phyloP scores from a whole-genome alignment of 2,797 vertebrate species.

The Eospalax fontanierii region DNA sequence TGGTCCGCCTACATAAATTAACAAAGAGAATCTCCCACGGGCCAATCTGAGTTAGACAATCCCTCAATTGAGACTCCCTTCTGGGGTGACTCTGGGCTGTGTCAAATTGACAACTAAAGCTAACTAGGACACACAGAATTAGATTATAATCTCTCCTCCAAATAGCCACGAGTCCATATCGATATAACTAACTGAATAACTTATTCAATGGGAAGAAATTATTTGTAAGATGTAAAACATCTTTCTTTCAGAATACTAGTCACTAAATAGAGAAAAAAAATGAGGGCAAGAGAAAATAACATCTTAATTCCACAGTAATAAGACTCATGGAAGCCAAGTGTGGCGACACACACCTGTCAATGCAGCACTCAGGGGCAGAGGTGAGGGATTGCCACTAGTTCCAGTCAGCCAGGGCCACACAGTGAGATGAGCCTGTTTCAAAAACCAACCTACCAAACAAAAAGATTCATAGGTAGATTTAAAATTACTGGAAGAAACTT shows the following conservation, averaged over 20 bases:
- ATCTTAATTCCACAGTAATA: neutral
- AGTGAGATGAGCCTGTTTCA: neutral
- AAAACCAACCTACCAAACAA: neutral
- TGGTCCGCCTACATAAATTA: neutral
- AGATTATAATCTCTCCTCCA: neutral
- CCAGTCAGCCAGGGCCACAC: neutral
- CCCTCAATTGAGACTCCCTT: neutral
- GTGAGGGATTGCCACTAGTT: neutral
- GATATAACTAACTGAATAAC: conserved; percentile 5
- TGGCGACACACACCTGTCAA: neutral
- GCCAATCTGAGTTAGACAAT: neutral
- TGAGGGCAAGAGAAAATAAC: neutral
- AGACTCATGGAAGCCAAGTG: neutral
- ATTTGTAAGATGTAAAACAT: neutral
- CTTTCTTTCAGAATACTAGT: conserved; percentile 1
- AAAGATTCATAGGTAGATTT: no score
- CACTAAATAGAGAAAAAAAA: neutral
- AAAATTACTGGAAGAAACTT: neutral
- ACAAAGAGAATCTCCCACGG: no score
- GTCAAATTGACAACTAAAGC: neutral
- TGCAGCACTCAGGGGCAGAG: neutral
- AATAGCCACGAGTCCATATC: neutral
- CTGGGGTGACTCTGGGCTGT: neutral
- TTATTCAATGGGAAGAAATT: neutral
- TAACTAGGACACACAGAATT: neutral